phyloP scores from a whole-genome alignment of 2,888 invertebrate genomes.

The Lasioglossum morio region DNA sequence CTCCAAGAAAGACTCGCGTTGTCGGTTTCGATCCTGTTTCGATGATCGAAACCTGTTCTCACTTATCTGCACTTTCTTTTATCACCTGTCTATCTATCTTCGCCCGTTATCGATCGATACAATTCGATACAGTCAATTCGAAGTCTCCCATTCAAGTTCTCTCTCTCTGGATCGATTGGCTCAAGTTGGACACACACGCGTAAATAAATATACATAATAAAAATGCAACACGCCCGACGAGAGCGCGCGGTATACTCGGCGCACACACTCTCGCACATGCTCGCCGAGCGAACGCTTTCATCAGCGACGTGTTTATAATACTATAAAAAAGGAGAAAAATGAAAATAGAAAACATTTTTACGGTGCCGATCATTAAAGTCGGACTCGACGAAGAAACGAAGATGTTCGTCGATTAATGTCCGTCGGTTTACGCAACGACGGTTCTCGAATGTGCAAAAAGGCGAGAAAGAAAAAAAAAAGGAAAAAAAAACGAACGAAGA shows the following conservation, averaged over 20 bases:
- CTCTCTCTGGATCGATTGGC: not conserved
- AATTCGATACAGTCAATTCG: not conserved
- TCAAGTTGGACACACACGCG: not conserved
- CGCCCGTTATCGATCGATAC: not conserved
- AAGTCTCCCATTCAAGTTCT: not conserved
- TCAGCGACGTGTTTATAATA: slow-evolving; percentile 74
- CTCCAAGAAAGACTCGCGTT: not conserved
- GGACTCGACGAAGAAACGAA: slow-evolving; percentile 71
- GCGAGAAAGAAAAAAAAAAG: no score
- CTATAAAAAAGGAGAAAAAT: slow-evolving; percentile 79
- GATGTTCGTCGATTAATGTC: slow-evolving; percentile 81
- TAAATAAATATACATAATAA: slow-evolving; percentile 19
- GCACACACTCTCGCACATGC: not conserved
- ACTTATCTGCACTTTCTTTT: not conserved
- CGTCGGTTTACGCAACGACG: slow-evolving; percentile 54
- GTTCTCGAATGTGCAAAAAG: slow-evolving; percentile 25
- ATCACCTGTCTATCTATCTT: not conserved
- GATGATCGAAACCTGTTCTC: not conserved
- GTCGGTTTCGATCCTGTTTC: not conserved
- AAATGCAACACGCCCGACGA: slow-evolving; percentile 39
- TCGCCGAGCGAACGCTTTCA: slow-evolving; percentile 48
- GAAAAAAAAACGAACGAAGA: not conserved
- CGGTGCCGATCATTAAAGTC: slow-evolving; percentile 82
- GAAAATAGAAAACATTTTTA: slow-evolving; percentile 82
- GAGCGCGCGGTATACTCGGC: not conserved